Evolutionary conservation across 2,113 vertebrate species (phyloP).

Genomic region (Galemys pyrenaicus): DNA sequence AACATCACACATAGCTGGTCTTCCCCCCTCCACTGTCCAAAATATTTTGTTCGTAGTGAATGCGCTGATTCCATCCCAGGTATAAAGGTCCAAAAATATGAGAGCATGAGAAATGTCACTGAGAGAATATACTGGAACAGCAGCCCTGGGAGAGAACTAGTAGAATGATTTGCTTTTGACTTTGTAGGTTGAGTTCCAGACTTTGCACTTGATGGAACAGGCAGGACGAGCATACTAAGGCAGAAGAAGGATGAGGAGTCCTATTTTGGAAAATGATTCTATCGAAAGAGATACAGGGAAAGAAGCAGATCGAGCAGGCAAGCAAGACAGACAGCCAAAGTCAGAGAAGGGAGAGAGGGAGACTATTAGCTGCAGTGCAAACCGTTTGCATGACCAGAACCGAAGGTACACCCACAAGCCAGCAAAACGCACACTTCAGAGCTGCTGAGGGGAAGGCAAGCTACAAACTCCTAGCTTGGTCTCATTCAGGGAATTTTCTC

Average conservation of each 20-base stretch:
- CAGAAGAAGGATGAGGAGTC: not conserved
- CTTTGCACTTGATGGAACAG: not conserved
- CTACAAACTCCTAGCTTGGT: not conserved
- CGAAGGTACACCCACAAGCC: not conserved
- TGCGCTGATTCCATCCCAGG: not conserved
- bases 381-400: too few species aligned
- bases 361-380: not conserved
- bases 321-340: not conserved
- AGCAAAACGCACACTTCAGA: not conserved
- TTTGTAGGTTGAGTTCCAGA: not conserved
- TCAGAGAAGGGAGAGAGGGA: not conserved
- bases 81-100: not conserved
- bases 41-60: not conserved
- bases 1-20: not conserved
- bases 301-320: not conserved
- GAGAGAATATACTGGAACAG: not conserved
- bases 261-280: not conserved
- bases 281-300: not conserved
- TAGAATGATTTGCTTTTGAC: not conserved
- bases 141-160: not conserved
- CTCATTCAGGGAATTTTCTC: not conserved
- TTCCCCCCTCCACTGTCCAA: not conserved
- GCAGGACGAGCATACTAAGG: not conserved
- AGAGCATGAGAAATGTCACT: not conserved
- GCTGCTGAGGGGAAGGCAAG: not conserved